Conservation (phyloP, 2,113 vertebrate genomes). For the Tursiops truncatus region DNA sequence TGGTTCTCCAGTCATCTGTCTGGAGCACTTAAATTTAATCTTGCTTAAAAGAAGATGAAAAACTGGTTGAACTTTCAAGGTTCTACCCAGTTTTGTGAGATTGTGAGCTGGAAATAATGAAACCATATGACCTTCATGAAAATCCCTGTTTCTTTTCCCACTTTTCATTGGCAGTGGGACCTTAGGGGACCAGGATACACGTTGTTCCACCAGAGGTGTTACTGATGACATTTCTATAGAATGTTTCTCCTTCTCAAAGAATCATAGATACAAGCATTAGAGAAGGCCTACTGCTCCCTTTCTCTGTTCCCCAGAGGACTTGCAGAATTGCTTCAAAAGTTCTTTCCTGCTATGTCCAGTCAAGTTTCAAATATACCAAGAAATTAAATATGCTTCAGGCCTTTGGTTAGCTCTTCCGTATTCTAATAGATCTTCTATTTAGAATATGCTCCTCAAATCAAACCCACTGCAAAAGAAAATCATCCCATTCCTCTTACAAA, state of each 20-base stretch:
- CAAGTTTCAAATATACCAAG: constrained; percentile 47
- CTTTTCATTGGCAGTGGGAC: constrained; percentile 9
- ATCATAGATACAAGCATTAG: constrained; percentile 48
- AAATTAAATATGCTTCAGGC: neutral
- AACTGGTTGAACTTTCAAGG: neutral
- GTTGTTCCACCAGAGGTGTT: constrained; percentile 33
- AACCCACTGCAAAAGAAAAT: neutral
- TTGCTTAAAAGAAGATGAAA: neutral
- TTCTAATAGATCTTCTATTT: constrained; percentile 30
- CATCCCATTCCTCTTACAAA: neutral
- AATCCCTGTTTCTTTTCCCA: constrained; percentile 14
- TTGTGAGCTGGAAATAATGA: constrained; percentile 4
- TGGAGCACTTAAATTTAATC: neutral
- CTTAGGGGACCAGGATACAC: neutral
- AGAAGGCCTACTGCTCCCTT: constrained; percentile 10
- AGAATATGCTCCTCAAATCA: constrained; percentile 4
- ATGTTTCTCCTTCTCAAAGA: constrained; percentile 51
- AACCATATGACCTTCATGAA: constrained; percentile 43
- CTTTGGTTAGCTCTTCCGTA: neutral
- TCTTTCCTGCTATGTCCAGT: constrained; percentile 17
- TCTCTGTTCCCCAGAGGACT: constrained; percentile 6
- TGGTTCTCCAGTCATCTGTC: neutral
- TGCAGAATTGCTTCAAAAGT: constrained; percentile 38
- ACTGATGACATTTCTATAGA: constrained; percentile 55
- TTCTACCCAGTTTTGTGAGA: neutral